These are phyloP conservation scores for Drosophila rubida DNA, from an alignment of 2,888 invertebrate species.

Conservation along the genomic window DNA sequence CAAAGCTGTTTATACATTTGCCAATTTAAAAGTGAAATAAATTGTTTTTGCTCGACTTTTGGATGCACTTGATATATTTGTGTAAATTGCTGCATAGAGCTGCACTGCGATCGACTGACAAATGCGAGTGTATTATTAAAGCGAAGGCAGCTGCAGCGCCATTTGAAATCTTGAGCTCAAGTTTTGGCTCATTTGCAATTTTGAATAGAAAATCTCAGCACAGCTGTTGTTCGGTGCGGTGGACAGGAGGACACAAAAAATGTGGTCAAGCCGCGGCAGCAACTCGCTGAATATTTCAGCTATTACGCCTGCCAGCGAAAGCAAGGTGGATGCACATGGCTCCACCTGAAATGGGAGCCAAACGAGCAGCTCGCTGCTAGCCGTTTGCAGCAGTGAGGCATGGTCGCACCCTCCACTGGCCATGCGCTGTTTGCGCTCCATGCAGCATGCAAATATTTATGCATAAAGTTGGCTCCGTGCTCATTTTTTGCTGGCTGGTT, in stretches of 20 bases:
- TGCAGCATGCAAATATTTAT: conserved; percentile 74
- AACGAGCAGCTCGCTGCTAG: conserved; percentile 6
- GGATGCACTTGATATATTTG: conserved; percentile 50
- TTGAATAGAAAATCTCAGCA: conserved; percentile 45
- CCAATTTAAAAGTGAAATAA: conserved; percentile 73
- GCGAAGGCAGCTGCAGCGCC: conserved; percentile 13
- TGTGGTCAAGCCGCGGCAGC: conserved; percentile 39
- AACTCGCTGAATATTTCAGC: conserved; percentile 57
- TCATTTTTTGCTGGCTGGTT: conserved; percentile 61
- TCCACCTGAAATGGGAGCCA: conserved; percentile 23
- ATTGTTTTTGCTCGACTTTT: conserved; percentile 50
- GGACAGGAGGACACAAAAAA: not conserved
- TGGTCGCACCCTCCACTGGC: not conserved
- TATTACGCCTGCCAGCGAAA: conserved; percentile 18
- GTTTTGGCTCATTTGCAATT: conserved; percentile 63
- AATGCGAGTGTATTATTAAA: conserved; percentile 59
- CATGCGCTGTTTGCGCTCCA: conserved; percentile 21
- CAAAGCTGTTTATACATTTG: conserved; percentile 48
- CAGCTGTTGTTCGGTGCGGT: conserved; percentile 18
- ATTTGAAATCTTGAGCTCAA: conserved; percentile 12
- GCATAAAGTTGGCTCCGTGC: conserved; percentile 78
- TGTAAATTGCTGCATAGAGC: conserved; percentile 59
- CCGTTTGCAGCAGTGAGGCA: conserved; percentile 7
- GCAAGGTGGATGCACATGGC: conserved; percentile 33
- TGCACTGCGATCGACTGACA: conserved; percentile 46